Base-by-base conservation (phyloP, 37 sponge, comb jelly and placozoan species). In the Dysidea cf. avara region DNA sequence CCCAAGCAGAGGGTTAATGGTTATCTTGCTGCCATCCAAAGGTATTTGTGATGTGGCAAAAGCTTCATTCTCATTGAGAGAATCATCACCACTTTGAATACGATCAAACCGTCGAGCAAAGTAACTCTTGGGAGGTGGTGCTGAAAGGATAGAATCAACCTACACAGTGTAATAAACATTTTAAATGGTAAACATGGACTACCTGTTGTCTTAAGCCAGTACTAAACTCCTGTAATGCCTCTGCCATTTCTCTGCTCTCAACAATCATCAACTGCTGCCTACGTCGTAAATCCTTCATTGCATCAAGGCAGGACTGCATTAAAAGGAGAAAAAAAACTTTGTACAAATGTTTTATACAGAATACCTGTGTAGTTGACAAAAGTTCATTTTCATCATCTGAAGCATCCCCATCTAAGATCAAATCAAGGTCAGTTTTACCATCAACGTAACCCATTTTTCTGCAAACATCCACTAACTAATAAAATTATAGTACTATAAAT, bases 381-480 rank as follows among this genome's bases (percentile, higher is more conserved):
- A n/a, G n/a, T n/a, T 56, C 68, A 28, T 72, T 55, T 18, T 46
- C 37, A 9, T 72, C 85, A 0, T 70, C 54, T 0, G 30, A 57
- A 2, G 49, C 76, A 30, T 35, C 71, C 73, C 78, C 78, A 54
- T 61, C 76, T 39, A 84, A 22, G 28, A 84, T 56, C 53, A 84
- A 60, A 74, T 84, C 85, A 5, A 50, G 56, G 39, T 84, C 85
- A 18, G 73, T 78, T 53, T 78, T 84, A 22, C 79, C 79, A 47
- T 84, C 46, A 7, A 77, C 52, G 28, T 71, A 84, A 34, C 85
- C 85, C 85, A 84, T 84, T 50, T 78, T 78, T 46, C 29, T 56
- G 38, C 26, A 49, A 7, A 26, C 18, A 53, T 53, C 6, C 18
- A n/a, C 24, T 18, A 5, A 26, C 2, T 12, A 2, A 3, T 37